phyloP scores from a whole-genome alignment of 2,113 vertebrate species.

The Nesoenas mayeri region DNA sequence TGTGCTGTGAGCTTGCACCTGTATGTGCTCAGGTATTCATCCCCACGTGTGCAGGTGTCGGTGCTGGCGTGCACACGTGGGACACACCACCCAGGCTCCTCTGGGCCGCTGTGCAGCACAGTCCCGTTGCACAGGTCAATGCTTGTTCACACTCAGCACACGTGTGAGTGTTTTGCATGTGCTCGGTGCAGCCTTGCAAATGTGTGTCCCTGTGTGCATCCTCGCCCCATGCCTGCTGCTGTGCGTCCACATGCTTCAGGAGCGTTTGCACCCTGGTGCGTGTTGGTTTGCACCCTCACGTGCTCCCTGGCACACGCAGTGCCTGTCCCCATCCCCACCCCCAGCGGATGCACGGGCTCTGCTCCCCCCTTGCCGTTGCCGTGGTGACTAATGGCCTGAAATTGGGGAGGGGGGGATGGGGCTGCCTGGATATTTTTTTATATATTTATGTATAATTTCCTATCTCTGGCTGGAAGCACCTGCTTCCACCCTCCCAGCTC shows the following conservation, averaged over 20 bases:
- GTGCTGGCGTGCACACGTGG: fast-evolving
- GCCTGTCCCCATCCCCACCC: not conserved
- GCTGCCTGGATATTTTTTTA: not conserved
- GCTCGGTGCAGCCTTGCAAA: fast-evolving
- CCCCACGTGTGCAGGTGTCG: fast-evolving
- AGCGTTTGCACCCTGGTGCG: fast-evolving
- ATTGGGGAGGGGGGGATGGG: constrained; percentile 36
- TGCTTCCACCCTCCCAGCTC: not conserved
- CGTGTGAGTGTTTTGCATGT: fast-evolving
- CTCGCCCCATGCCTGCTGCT: not conserved
- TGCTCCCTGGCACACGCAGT: fast-evolving
- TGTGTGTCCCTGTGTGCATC: fast-evolving
- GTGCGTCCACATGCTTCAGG: not conserved
- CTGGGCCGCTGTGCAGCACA: not conserved
- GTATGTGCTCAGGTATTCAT: fast-evolving
- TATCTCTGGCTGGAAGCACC: not conserved
- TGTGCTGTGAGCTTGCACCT: not conserved
- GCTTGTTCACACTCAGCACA: fast-evolving
- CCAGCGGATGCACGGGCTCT: not conserved
- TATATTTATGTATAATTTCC: constrained; percentile 10
- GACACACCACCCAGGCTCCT: not conserved
- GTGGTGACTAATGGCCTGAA: constrained; percentile 65
- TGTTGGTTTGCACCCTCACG: not conserved
- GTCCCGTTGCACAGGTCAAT: fast-evolving
- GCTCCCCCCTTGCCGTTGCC: not conserved